phyloP scores from a whole-genome alignment of 2,888 invertebrate genomes.

The Melanostoma scalare region DNA sequence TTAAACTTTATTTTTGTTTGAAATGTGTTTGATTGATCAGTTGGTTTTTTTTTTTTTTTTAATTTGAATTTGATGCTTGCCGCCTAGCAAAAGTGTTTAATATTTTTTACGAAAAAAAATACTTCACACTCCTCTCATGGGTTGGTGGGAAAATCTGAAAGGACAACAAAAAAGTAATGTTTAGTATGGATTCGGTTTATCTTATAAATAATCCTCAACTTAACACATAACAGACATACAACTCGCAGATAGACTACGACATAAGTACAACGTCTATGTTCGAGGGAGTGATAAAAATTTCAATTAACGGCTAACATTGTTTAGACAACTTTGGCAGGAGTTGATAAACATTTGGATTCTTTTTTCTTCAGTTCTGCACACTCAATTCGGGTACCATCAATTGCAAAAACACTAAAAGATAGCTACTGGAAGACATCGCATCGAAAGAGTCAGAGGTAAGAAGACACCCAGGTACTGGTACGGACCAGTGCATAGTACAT shows the following conservation, averaged over 20 bases:
- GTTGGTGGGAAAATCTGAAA: slow-evolving; percentile 57
- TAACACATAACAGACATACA: too few species aligned
- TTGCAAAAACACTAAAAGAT: slow-evolving; percentile 35
- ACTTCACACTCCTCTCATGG: slow-evolving; percentile 61
- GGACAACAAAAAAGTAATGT: slow-evolving; percentile 2
- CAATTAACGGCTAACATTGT: slow-evolving; percentile 38
- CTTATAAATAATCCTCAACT: too few species aligned
- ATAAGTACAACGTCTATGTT: too few species aligned
- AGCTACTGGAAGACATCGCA: slow-evolving; percentile 21
- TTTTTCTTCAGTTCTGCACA: background rate
- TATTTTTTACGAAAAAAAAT: slow-evolving; percentile 57
- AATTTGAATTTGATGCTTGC: slow-evolving; percentile 18
- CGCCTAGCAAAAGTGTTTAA: slow-evolving; percentile 54
- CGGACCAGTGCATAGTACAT: too few species aligned
- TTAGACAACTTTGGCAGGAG: slow-evolving; percentile 37
- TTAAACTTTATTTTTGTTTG: slow-evolving; percentile 29
- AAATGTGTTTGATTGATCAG: background rate
- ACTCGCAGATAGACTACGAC: too few species aligned
- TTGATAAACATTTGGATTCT: slow-evolving; percentile 29
- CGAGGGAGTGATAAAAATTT: slow-evolving; percentile 29
- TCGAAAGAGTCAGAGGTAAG: background rate
- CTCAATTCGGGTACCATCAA: background rate
- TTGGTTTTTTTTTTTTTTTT: background rate
- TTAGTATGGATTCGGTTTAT: background rate
- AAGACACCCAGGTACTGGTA: too few species aligned